Base-by-base conservation (phyloP, 2,888 invertebrate genomes). In the Pristionchus fissidentatus region DNA sequence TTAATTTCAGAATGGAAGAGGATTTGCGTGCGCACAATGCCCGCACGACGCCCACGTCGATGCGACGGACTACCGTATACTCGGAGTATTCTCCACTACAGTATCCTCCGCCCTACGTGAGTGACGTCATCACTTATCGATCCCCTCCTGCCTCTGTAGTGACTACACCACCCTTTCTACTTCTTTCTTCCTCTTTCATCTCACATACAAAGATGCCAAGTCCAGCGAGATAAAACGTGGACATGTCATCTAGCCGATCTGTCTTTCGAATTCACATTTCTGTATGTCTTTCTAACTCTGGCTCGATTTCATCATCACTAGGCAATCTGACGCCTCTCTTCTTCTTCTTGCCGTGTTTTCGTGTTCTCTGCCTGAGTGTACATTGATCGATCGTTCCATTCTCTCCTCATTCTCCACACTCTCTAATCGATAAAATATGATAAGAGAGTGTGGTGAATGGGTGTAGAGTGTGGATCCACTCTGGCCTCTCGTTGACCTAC, bases 31-130 rank as follows among this genome's bases (percentile, higher is more conserved):
- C 49, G 3, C 46, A 46, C 49, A 22, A 32, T 19, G 46, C 77
- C 32, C 70, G 70, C 43, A 46, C 49, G 19, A 77, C 75, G 46
- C 75, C 75, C 46, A 77, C 75, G 15, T 73, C 73, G 35, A 77
- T 49, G 75, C 4, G 75, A 77, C 46, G 75, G 32, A 41, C 70
- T 0, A 77, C 75, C 49, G 41, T 77, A 35, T 77, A 77, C 49
- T 77, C 75, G 1, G 75, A 77, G 15, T 77, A 77, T 41, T 46
- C 75, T 1, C 75, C 75, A 1, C n/a, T 43, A 22, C 70, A 35
- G n/a, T 49, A 29, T 49, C 46, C 49, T 10, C 49, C 26, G 0
- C 75, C 29, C 13, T 77, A 49, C 35, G 75, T 77, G 49, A 77
- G 75, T 77, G 22, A 70, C 19, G n/a, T n/a, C n/a, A 15, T 49